Conservation (phyloP, 2,888 invertebrate genomes). For the Empis livida region DNA sequence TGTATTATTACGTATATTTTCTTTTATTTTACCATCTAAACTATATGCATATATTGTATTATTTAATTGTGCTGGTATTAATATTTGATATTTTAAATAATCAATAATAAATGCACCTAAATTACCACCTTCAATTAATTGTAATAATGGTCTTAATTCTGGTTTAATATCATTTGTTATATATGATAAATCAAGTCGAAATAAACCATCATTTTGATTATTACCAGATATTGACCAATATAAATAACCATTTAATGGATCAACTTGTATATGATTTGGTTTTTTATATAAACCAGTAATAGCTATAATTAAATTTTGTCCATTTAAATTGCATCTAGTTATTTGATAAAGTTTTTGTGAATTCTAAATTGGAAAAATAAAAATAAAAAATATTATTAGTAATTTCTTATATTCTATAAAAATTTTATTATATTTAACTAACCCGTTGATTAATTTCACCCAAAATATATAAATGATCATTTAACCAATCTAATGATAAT, state of each 20-base stretch:
- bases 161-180: conserved; percentile 62
- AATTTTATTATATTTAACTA: conserved; percentile 12
- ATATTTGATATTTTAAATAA: conserved; percentile 63
- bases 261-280: conserved; percentile 74
- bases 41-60: conserved; percentile 73
- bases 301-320: conserved; percentile 54
- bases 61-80: conserved; percentile 57
- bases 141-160: conserved; percentile 46
- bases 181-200: conserved; percentile 61
- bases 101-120: conserved; percentile 77
- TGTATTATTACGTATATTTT: conserved; percentile 60
- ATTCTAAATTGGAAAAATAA: conserved; percentile 6
- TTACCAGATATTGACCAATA: conserved; percentile 58
- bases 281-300: conserved; percentile 54
- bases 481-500: conserved; percentile 80
- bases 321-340: conserved; percentile 60
- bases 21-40: conserved; percentile 63
- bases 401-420: conserved; percentile 20
- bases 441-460: conserved; percentile 51
- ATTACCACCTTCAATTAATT: conserved; percentile 50
- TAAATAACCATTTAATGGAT: conserved; percentile 83
- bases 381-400: conserved; percentile 19
- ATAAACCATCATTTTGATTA: conserved; percentile 45
- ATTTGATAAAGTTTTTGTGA: conserved; percentile 51
- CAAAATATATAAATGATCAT: conserved; percentile 68